Percentiles rank a stretch among this genome's conserved stretches.
phyloP scores from a whole-genome alignment of 2,888 invertebrate genomes.

The Torymus tubicola region DNA sequence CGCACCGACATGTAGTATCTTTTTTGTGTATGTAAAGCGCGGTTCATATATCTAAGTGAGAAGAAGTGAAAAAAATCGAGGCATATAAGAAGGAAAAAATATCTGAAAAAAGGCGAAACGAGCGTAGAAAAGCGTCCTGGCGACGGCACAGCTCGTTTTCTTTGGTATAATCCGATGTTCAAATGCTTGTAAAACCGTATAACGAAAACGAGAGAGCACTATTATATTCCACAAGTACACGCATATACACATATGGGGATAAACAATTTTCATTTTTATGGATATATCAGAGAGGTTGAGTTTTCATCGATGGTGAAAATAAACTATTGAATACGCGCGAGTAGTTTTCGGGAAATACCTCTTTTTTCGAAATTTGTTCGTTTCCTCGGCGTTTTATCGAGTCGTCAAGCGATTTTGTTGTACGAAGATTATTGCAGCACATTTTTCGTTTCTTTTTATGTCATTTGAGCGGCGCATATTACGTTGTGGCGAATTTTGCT shows the following conservation, averaged over 20 bases:
- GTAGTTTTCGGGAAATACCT: background rate
- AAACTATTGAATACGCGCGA: slow-evolving; percentile 66
- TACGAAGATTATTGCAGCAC: background rate
- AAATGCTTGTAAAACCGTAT: slow-evolving; percentile 18
- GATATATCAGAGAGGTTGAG: slow-evolving; percentile 1
- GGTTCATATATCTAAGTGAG: slow-evolving; percentile 13
- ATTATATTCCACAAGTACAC: slow-evolving; percentile 38
- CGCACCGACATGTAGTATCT: slow-evolving; percentile 39
- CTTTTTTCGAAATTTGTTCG: slow-evolving; percentile 11
- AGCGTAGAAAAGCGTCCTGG: slow-evolving; percentile 50
- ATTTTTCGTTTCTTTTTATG: background rate
- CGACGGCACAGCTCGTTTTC: slow-evolving; percentile 37
- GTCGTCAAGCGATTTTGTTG: slow-evolving; percentile 6
- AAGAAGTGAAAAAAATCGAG: background rate
- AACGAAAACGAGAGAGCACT: slow-evolving; percentile 28
- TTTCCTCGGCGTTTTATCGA: slow-evolving; percentile 4
- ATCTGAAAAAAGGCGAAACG: slow-evolving; percentile 30
- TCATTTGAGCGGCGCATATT: slow-evolving; percentile 7
- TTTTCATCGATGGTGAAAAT: slow-evolving; percentile 66
- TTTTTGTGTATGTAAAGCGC: slow-evolving; percentile 44
- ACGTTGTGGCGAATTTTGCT: background rate
- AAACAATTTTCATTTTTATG: slow-evolving; percentile 36
- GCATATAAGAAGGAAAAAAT: background rate
- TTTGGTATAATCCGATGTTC: slow-evolving; percentile 33
- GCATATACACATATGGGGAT: background rate